A percentile compares a stretch with the other conserved stretches of the same genome.
These are phyloP conservation scores for Cynodonichthys magdalenae DNA, from an alignment of 2,797 vertebrate species.

Conservation along the genomic window DNA sequence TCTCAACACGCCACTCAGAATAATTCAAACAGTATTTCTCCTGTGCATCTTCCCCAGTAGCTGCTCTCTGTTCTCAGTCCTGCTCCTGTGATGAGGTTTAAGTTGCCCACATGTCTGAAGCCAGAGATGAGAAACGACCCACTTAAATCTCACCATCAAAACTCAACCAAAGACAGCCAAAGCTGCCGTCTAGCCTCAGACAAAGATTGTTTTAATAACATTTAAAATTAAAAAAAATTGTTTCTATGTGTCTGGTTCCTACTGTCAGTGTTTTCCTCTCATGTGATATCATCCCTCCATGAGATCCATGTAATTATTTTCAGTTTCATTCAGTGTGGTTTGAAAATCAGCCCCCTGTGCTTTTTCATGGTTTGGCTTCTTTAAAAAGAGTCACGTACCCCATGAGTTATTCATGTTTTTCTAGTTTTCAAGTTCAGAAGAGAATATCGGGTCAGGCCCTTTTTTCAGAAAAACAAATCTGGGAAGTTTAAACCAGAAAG, in stretches of 20 bases:
- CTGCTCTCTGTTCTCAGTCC: neutral
- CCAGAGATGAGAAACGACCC: slow-evolving; percentile 53
- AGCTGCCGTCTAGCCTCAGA: slow-evolving; percentile 48
- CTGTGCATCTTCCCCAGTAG: slow-evolving; percentile 24
- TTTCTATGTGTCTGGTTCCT: slow-evolving; percentile 54
- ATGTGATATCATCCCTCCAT: slow-evolving; percentile 61
- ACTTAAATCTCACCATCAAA: slow-evolving; percentile 61
- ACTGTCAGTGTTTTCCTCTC: slow-evolving; percentile 65
- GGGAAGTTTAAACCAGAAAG: neutral
- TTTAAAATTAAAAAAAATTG: slow-evolving; percentile 24
- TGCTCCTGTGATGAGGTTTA: slow-evolving; percentile 54
- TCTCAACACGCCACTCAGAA: slow-evolving; percentile 23
- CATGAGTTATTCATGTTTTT: slow-evolving; percentile 31
- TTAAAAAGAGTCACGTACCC: slow-evolving; percentile 32
- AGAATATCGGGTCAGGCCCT: slow-evolving; percentile 15
- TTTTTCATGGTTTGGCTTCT: slow-evolving; percentile 42
- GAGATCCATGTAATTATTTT: slow-evolving; percentile 64
- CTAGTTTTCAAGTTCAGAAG: slow-evolving; percentile 11
- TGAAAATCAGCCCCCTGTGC: slow-evolving; percentile 52
- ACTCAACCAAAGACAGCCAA: slow-evolving; percentile 45
- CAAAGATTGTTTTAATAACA: slow-evolving; percentile 44
- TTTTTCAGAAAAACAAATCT: neutral
- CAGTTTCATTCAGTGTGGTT: slow-evolving; percentile 58
- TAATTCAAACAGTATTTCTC: slow-evolving; percentile 42
- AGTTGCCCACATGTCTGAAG: slow-evolving; percentile 51